phyloP scores from a whole-genome alignment of 2,113 vertebrate genomes.

The Riparia riparia region DNA sequence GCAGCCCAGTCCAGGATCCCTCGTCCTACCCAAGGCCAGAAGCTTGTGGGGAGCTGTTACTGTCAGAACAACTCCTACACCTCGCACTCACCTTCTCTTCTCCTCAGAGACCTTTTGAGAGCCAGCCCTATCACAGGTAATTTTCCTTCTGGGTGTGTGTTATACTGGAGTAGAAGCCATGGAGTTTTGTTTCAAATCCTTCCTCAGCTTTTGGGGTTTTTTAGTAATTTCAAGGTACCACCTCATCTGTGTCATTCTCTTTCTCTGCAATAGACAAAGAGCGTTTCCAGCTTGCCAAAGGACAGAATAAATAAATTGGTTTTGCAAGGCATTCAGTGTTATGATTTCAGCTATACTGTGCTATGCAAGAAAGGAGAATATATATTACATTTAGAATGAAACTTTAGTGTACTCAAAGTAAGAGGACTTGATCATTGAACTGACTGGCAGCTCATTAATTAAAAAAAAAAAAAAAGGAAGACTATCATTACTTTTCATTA shows the following conservation, averaged over 20 bases:
- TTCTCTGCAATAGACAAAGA: not conserved
- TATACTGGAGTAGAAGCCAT: not conserved
- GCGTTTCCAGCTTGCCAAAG: not conserved
- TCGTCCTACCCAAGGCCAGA: not conserved
- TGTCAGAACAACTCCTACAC: not conserved
- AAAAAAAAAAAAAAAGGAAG: not conserved
- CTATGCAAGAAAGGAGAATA: not conserved
- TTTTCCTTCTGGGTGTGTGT: too few species aligned
- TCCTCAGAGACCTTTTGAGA: not conserved
- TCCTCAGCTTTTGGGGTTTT: not conserved
- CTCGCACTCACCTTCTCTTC: not conserved
- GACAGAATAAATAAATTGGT: not conserved
- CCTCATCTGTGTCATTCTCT: not conserved
- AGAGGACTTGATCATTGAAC: not conserved
- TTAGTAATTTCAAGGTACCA: not conserved
- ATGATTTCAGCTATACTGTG: not conserved
- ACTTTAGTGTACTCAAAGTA: not conserved
- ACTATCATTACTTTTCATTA: not conserved
- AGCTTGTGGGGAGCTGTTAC: not conserved
- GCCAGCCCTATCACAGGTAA: not conserved
- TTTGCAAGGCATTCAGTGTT: accelerated
- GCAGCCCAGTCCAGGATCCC: not conserved
- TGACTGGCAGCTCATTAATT: not conserved
- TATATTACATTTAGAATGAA: not conserved
- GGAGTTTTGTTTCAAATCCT: not conserved